phyloP scores from a whole-genome alignment of 2,113 vertebrate genomes.

The Nannobrachium achirus region DNA sequence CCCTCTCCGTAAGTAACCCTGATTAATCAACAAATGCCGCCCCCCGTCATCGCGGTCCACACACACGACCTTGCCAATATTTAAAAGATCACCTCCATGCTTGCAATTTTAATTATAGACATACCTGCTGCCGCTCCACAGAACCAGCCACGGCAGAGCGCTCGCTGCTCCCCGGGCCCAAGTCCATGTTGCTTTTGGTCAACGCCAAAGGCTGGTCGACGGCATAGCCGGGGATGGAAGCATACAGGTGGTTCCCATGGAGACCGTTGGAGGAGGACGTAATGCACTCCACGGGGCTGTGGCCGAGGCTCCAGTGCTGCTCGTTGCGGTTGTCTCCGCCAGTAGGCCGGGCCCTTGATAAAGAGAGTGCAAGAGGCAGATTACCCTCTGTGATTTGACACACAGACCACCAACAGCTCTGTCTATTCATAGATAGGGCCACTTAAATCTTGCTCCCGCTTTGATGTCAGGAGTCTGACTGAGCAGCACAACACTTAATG shows the following conservation, averaged over 20 bases:
- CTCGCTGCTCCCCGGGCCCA: slow-evolving; percentile 63
- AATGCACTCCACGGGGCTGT: slow-evolving; percentile 86
- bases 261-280: slow-evolving; percentile 86
- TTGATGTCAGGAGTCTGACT: slow-evolving; percentile 13
- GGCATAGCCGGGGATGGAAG: slow-evolving; percentile 85
- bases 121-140: slow-evolving; percentile 92
- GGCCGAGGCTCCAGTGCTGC: slow-evolving; percentile 85
- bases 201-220: slow-evolving; percentile 93
- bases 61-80: too few relatives aligned
- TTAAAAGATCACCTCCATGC: too few relatives aligned
- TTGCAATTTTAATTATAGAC: not conserved
- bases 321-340: slow-evolving; percentile 90
- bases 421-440: slow-evolving; percentile 13
- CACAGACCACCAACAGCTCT: slow-evolving; percentile 4
- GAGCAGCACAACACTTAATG: slow-evolving; percentile 7
- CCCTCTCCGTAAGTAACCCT: too few relatives aligned
- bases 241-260: slow-evolving; percentile 85
- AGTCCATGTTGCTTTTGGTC: slow-evolving; percentile 89
- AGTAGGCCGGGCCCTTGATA: slow-evolving; percentile 85
- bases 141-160: slow-evolving; percentile 74
- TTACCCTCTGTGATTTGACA: slow-evolving; percentile 13
- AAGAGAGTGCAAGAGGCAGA: slow-evolving; percentile 11
- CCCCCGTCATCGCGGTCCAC: too few relatives aligned
- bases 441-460: slow-evolving; percentile 11
- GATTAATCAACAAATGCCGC: not conserved